A percentile compares a stretch with the other conserved stretches of the same genome.
These are phyloP conservation scores for Tenebrosternarchus preto DNA, from an alignment of 2,113 vertebrate species.

Conservation along the genomic window DNA sequence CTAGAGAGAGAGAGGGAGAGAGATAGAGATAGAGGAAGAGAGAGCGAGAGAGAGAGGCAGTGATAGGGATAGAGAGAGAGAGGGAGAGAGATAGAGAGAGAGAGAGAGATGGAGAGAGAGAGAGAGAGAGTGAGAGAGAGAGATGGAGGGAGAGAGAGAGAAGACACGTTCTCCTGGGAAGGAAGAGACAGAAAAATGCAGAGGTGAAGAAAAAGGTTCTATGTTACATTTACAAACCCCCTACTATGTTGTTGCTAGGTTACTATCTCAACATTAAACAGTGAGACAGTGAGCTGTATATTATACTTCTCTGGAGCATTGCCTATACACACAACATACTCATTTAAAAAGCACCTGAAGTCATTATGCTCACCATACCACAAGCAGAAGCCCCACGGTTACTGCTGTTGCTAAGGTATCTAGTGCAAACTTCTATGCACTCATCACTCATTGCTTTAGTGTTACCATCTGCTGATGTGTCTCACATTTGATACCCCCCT, in stretches of 20 bases:
- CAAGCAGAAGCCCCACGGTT: slow-evolving; percentile 2
- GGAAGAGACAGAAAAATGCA: slow-evolving; percentile 25
- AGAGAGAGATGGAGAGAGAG: not conserved
- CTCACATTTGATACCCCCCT: slow-evolving; percentile 50
- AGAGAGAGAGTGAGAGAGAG: slow-evolving; percentile 26
- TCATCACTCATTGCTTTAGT: slow-evolving; percentile 57
- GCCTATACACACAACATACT: not conserved
- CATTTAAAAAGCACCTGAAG: slow-evolving; percentile 15
- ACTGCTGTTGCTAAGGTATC: slow-evolving; percentile 37
- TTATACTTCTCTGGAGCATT: slow-evolving; percentile 19
- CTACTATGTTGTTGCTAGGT: slow-evolving; percentile 54
- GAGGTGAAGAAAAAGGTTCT: slow-evolving; percentile 21
- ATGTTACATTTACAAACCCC: slow-evolving; percentile 45
- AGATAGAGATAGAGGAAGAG: slow-evolving; percentile 8
- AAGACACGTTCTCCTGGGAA: not conserved
- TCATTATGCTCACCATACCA: slow-evolving; percentile 24
- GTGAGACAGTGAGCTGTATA: slow-evolving; percentile 26
- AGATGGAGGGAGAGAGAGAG: slow-evolving; percentile 15
- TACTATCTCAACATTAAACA: slow-evolving; percentile 45
- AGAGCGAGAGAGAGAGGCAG: not conserved
- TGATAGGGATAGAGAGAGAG: slow-evolving; percentile 2
- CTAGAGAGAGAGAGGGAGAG: not conserved
- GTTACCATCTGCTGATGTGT: slow-evolving; percentile 62
- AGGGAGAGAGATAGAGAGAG: slow-evolving; percentile 10
- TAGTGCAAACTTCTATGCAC: too few species aligned